Evolutionary conservation across 2,113 vertebrate species (phyloP), one percentile per base, ranked within the genome.

Genomic region (Hassar affinis): DNA sequence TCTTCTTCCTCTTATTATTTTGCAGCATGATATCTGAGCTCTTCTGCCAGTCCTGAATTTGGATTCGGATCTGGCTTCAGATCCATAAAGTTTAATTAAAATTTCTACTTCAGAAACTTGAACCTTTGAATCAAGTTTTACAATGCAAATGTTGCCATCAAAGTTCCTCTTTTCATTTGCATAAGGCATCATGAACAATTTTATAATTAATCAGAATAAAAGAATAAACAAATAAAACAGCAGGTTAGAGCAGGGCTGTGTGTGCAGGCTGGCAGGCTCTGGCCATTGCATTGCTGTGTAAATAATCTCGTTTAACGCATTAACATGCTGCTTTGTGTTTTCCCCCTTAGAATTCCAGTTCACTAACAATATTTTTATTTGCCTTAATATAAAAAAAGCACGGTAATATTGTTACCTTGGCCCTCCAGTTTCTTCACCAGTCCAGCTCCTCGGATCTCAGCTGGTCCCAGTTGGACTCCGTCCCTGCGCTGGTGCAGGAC

Each of bases 381-480:
- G 47, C 8, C 9, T 59, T 59, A 64, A 64, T 64, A 64, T 25
- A n/a, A n/a, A n/a, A n/a, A n/a, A n/a, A n/a, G n/a, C 25, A 61
- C 4, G 1, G n/a, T 12, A 78, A 20, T 2, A 45, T 10, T 52
- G 25, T 68, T 85, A 90, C 93, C 93, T 89, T 91, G 91, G 15
- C 62, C 79, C 77, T 88, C 83, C 25, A 94, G 91, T 61, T 87
- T 90, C 12, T 85, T 66, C 78, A 91, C 77, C 78, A 94, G 85
- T 56, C 93, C 93, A 0, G 91, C 90, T 1, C 79, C 84, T 33
- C 93, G 83, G 85, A 94, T 93, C 77, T 86, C 82, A 71, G 92
- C 90, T 4, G 93, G 91, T 54, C 93, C 94, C 17, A 7, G 52
- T 42, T 94, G 91, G 64, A 93, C 93, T 11, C 94, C 94, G 0